Base-by-base conservation (phyloP, 2,113 vertebrate species). In the Cairina moschata region DNA sequence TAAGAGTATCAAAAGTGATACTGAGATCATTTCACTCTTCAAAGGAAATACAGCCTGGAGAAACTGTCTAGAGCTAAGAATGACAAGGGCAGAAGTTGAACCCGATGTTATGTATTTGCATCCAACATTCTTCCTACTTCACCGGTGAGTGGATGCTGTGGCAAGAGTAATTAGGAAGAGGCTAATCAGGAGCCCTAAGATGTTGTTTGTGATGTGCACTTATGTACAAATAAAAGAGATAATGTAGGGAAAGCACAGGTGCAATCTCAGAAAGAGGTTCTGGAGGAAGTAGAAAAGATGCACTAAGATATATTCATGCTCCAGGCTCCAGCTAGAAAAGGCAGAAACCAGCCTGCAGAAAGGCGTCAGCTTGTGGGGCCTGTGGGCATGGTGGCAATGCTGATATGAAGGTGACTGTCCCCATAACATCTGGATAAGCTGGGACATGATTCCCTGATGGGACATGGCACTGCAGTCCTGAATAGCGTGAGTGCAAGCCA, bases 21-120 rank as follows among this genome's bases (percentile, higher is more conserved):
- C 32, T 65, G 36, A 59, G 42, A 71, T 1, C 1, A 16, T 84
- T 95, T 78, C 72, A 15, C 21, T 82, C 65, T 88, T 95, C 93
- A 91, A 91, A 96, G 66, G 44, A 80, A 72, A 76, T 44, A 50
- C 15, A 92, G 34, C 86, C 93, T 82, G 83, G 31, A 92, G 81
- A 89, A 85, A 84, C 54, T 50, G 69, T 54, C 34, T 52, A 72
- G 69, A 94, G 88, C 68, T 95, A 92, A n/a, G 62, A 75, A 22
- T 56, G 76, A 29, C 29, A 54, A 87, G 62, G 52, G 48, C 69
- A 79, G 44, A 79, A 82, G 81, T 82, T 93, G 88, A 95, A 50
- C 31, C 44, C 23, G 40, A 10, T 75, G 34, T 65, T 40, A 26
- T 52, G 5, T 73, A 69, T 90, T 95, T 94, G 54, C 83, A 92